Evolutionary conservation across 1,140 invertebrate genomes (phyloP).

Genomic region (Cyrtorhinus lividipennis): DNA sequence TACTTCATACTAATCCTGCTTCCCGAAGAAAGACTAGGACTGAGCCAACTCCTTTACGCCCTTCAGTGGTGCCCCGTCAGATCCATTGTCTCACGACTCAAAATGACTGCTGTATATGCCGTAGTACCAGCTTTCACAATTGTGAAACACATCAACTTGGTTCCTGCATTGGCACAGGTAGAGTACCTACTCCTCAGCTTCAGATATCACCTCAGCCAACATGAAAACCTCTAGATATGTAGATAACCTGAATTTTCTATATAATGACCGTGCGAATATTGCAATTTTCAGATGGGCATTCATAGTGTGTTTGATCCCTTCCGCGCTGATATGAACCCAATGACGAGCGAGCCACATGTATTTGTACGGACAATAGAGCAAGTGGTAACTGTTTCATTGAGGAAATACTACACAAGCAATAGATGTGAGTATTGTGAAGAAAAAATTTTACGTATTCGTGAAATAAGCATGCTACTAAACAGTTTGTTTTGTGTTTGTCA

Average conservation of each 20-base stretch:
- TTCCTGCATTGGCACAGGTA: slow-evolving; percentile 60
- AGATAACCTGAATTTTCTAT: too few relatives aligned
- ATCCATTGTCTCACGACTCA: slow-evolving; percentile 48
- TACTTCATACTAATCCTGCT: slow-evolving; percentile 36
- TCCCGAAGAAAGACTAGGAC: slow-evolving; percentile 32
- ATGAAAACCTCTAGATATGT: too few relatives aligned
- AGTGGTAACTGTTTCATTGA: slow-evolving; percentile 60
- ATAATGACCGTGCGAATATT: too few relatives aligned
- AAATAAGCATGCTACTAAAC: neutral
- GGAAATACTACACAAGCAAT: slow-evolving; percentile 38
- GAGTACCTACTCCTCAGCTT: neutral
- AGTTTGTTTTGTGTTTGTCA: neutral
- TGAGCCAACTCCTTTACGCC: slow-evolving; percentile 30
- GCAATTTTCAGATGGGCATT: slow-evolving; percentile 55
- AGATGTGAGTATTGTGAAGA: slow-evolving; percentile 16
- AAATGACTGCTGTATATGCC: slow-evolving; percentile 50
- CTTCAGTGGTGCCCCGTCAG: slow-evolving; percentile 34
- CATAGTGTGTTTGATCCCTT: slow-evolving; percentile 59
- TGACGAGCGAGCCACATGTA: slow-evolving; percentile 54
- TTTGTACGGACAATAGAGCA: slow-evolving; percentile 69
- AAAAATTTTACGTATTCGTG: neutral
- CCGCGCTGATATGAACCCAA: slow-evolving; percentile 53
- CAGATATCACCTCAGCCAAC: too few relatives aligned
- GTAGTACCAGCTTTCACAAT: slow-evolving; percentile 61
- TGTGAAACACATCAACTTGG: slow-evolving; percentile 58